These are phyloP conservation scores for Pyrocoelia pectoralis DNA, from an alignment of 2,888 invertebrate species.

Conservation along the genomic window DNA sequence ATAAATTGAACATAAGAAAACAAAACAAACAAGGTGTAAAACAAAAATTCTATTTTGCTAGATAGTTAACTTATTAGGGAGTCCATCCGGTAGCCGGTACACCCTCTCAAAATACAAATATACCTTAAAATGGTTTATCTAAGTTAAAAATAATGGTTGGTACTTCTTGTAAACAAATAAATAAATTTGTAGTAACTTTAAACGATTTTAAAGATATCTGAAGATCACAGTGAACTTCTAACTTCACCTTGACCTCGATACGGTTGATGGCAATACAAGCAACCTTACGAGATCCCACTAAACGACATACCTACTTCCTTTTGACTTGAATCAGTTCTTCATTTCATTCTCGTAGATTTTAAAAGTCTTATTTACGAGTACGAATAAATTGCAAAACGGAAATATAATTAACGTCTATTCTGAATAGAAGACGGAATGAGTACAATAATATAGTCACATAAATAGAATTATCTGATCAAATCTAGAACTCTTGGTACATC, in stretches of 20 bases:
- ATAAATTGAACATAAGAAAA: no score
- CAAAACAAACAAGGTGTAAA: no score
- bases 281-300: conserved; percentile 17
- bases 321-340: conserved; percentile 21
- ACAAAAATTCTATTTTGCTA: no score
- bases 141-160: no score
- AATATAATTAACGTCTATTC: conserved; percentile 2
- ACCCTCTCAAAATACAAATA: no score
- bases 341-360: conserved; percentile 19
- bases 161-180: no score
- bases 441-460: background rate
- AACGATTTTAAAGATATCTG: conserved; percentile 3
- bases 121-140: no score
- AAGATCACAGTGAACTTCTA: conserved; percentile 16
- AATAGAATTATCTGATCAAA: background rate
- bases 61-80: no score
- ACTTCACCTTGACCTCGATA: conserved; percentile 32
- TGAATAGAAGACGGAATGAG: background rate
- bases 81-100: no score
- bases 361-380: background rate
- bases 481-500: background rate
- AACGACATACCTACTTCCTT: conserved; percentile 22
- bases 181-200: background rate
- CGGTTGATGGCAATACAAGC: conserved; percentile 17
- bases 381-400: conserved; percentile 10